Evolutionary conservation across 2,797 vertebrate species (phyloP), one percentile per base, ranked within the genome.

Genomic region (Gobionotothen gibberifrons): DNA sequence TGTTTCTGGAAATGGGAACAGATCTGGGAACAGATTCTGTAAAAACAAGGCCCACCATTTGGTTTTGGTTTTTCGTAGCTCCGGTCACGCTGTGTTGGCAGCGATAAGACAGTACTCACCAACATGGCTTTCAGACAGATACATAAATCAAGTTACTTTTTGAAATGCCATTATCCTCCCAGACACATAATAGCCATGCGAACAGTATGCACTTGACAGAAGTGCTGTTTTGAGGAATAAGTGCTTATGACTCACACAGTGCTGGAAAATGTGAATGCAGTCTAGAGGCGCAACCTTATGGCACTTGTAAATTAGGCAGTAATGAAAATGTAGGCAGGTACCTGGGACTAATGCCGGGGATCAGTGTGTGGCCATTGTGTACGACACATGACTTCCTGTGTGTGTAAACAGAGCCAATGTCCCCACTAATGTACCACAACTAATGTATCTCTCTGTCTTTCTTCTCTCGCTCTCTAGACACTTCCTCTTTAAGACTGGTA

Each of bases 401-500:
- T 9, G 72, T 74, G 14, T 36, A 59, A 74, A 65, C 8, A 17
- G 39, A 40, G 9, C 21, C 56, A 66, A 2, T 57, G 55, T 56
- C 14, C 17, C 36, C 49, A 15, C 17, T 64, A 47, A 66, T 74
- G n/a, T 11, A 39, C 9, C 21, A 15, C 11, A 19, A 42, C 40
- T 29, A 15, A 58, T 60, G 36, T 19, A 7, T 67, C 13, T 60
- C 32, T 21, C 12, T 72, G 4, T 69, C 17, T 67, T 16, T 60
- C 17, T 61, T 76, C 42, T 63, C 48, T 83, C n/a, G 12, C 12
- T 48, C 52, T 85, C 19, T 94, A 99, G 98, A 96, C 97, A 99
- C 95, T 99, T 99, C 94, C 97, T 99, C 94, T 99, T 99, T 93
- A 99, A 99, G 94, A 99, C 97, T 91, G 97, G 97, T 92, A 98